Evolutionary conservation across 2,888 invertebrate species (phyloP).

Genomic region (Himalopsyche tibetana): DNA sequence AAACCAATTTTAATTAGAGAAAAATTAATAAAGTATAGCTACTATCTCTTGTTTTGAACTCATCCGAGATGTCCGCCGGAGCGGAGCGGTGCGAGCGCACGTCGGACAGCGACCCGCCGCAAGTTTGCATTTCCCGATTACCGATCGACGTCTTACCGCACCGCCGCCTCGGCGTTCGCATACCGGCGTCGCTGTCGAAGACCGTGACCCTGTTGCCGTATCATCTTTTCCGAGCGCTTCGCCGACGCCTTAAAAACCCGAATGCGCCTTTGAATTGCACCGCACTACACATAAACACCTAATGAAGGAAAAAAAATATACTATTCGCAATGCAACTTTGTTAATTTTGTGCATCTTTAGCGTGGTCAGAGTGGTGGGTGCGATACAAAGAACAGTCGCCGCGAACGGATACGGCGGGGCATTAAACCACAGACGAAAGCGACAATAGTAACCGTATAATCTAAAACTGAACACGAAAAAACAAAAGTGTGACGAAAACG

Average conservation of each 20-base stretch:
- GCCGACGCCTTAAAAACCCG: not conserved
- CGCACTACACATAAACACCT: no score
- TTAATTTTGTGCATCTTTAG: no score
- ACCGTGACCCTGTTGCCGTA: not conserved
- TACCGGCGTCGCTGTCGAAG: not conserved
- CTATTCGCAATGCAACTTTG: no score
- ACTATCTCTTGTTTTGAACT: not conserved
- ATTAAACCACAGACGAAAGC: conserved; percentile 43
- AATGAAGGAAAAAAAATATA: no score
- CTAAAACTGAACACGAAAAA: conserved; percentile 48
- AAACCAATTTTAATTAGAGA: no score
- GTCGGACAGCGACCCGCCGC: not conserved
- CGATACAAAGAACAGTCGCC: not conserved
- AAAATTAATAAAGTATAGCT: no score
- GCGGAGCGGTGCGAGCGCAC: conserved; percentile 22
- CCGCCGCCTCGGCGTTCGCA: conserved; percentile 3
- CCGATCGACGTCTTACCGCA: not conserved
- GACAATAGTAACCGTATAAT: conserved; percentile 47
- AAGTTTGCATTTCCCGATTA: not conserved
- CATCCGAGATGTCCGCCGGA: conserved; percentile 17
- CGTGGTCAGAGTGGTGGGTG: no score
- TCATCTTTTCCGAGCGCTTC: not conserved
- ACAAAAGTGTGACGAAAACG: conserved; percentile 51
- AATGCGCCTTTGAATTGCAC: not conserved
- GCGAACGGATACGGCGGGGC: conserved; percentile 3